Conservation (phyloP, 2,888 invertebrate species). For the Dione juno region DNA sequence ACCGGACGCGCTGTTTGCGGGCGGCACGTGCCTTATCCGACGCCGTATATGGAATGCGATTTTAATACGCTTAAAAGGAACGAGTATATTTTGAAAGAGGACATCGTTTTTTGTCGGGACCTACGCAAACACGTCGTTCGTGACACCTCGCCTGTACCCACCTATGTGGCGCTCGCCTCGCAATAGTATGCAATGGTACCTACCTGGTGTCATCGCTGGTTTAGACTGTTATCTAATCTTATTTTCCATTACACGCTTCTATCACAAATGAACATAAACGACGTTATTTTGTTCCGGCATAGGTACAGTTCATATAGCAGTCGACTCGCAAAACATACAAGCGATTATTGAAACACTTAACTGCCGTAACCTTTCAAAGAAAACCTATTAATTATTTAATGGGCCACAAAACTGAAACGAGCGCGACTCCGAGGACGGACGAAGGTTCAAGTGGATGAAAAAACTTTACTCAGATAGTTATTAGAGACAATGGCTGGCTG, state of each 20-base stretch:
- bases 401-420: slow-evolving; percentile 58
- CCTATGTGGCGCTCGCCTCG: slow-evolving; percentile 1
- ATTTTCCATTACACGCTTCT: too few relatives aligned
- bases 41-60: slow-evolving; percentile 76
- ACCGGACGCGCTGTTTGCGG: too few relatives aligned
- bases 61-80: slow-evolving; percentile 73
- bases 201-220: too few relatives aligned
- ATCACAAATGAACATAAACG: slow-evolving; percentile 2
- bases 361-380: slow-evolving; percentile 53
- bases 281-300: not conserved
- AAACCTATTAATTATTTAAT: slow-evolving; percentile 64
- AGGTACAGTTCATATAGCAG: slow-evolving; percentile 11
- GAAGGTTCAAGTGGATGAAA: slow-evolving; percentile 62
- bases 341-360: slow-evolving; percentile 34
- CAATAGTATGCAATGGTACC: too few relatives aligned
- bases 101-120: slow-evolving; percentile 62
- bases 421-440: slow-evolving; percentile 61
- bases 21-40: slow-evolving; percentile 77
- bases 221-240: too few relatives aligned
- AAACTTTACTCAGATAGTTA: slow-evolving; percentile 45
- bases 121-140: slow-evolving; percentile 43
- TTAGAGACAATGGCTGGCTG: slow-evolving; percentile 14
- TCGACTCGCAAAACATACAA: slow-evolving; percentile 28
- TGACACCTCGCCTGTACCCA: slow-evolving; percentile 5
- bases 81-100: slow-evolving; percentile 64